Percentiles rank a stretch among this genome's conserved stretches.
phyloP scores from a whole-genome alignment of 2,888 invertebrate genomes.

The Nemapogon koenigi region DNA sequence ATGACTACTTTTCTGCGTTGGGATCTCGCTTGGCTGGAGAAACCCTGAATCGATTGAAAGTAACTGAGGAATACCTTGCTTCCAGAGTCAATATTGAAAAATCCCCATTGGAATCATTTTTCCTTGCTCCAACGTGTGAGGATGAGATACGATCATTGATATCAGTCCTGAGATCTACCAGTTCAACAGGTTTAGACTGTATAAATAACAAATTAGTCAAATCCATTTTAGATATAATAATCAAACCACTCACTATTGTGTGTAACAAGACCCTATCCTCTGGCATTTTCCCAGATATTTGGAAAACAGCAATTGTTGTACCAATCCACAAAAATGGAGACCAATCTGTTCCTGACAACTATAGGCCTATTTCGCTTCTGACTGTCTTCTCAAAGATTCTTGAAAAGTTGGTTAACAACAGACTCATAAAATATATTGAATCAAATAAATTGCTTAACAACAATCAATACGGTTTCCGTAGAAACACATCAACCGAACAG shows the following conservation, averaged over 20 bases:
- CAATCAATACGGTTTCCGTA: constrained; percentile 8
- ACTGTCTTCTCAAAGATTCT: constrained; percentile 6
- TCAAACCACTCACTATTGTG: not conserved
- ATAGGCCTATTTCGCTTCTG: constrained; percentile 9
- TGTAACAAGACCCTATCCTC: constrained; percentile 1
- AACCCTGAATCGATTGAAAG: constrained; percentile 1
- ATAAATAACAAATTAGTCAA: not conserved
- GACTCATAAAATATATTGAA: constrained; percentile 11
- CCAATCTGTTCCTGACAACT: constrained; percentile 1
- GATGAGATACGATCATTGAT: not conserved
- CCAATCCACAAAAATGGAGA: constrained; percentile 10
- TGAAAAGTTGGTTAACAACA: constrained; percentile 10
- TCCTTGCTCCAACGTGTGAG: not conserved
- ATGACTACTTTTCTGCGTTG: constrained; percentile 12
- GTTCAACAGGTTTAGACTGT: not conserved
- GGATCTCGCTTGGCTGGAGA: constrained; percentile 12
- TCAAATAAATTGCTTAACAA: constrained; percentile 2
- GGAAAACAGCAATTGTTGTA: not conserved
- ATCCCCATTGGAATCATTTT: not conserved
- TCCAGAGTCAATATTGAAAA: not conserved
- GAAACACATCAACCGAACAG: constrained; percentile 3
- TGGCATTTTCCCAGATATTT: constrained; percentile 6
- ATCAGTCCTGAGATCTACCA: not conserved
- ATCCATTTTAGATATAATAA: not conserved
- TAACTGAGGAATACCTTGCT: constrained; percentile 9